Conservation (phyloP, 2,888 invertebrate species). For the Chymomyza procnemis region DNA sequence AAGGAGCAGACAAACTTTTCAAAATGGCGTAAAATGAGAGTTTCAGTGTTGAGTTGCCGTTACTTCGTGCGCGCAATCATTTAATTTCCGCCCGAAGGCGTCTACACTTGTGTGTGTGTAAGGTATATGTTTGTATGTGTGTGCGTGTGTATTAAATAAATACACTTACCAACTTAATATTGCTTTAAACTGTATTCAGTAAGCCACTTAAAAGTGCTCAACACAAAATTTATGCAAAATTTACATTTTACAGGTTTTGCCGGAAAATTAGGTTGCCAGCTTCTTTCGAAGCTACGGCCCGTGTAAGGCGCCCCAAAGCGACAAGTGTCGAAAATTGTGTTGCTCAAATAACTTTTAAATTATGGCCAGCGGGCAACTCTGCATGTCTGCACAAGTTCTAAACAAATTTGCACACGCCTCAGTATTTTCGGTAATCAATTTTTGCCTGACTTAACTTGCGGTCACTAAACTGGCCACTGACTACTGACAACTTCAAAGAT, state of each 20-base stretch:
- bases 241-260: constrained; percentile 33
- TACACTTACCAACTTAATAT: constrained; percentile 71
- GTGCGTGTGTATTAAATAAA: constrained; percentile 66
- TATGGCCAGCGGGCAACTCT: constrained; percentile 49
- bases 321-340: constrained; percentile 66
- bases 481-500: neutral
- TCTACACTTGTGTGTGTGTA: constrained; percentile 27
- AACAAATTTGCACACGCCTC: constrained; percentile 39
- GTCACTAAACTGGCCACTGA: neutral
- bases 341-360: constrained; percentile 70
- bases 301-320: constrained; percentile 51
- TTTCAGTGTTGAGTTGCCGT: constrained; percentile 70
- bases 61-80: constrained; percentile 71
- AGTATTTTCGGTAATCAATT: constrained; percentile 61
- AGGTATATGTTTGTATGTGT: constrained; percentile 3
- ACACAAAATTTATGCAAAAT: constrained; percentile 50
- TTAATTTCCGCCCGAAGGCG: constrained; percentile 69
- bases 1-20: constrained; percentile 62
- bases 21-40: constrained; percentile 71
- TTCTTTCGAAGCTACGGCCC: neutral
- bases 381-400: constrained; percentile 27
- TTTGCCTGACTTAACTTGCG: constrained; percentile 31
- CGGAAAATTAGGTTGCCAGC: constrained; percentile 59
- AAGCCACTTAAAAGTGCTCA: constrained; percentile 64
- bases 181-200: constrained; percentile 70